Evolutionary conservation across 2,888 invertebrate species (phyloP).

Genomic region (Phengaris alcon): DNA sequence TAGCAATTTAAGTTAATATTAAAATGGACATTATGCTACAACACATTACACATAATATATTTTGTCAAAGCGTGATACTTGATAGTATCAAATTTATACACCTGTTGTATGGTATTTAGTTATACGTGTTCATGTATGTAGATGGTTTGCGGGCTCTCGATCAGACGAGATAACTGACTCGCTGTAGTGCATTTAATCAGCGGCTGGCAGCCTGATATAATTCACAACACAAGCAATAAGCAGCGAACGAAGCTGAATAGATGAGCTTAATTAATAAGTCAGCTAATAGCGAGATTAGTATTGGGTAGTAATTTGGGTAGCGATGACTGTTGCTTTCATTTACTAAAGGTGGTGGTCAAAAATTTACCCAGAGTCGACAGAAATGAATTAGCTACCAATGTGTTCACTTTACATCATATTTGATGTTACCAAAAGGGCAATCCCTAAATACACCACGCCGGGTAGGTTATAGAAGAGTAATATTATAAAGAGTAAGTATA

Average conservation of each 20-base stretch:
- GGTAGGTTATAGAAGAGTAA: too few relatives aligned
- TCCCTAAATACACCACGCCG: too few relatives aligned
- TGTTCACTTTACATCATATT: too few relatives aligned
- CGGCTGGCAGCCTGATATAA: conserved; percentile 2
- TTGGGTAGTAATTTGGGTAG: neutral
- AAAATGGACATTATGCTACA: too few relatives aligned
- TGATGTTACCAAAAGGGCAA: too few relatives aligned
- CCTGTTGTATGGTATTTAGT: neutral
- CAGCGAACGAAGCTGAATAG: neutral
- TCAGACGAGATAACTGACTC: conserved; percentile 17
- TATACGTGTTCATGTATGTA: conserved; percentile 1
- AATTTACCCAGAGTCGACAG: too few relatives aligned
- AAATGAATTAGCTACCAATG: too few relatives aligned
- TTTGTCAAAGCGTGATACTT: neutral
- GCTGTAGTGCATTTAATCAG: conserved; percentile 27
- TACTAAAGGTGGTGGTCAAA: neutral
- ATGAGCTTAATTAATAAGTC: conserved; percentile 13
- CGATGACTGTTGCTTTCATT: neutral
- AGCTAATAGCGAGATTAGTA: neutral
- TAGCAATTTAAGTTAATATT: too few relatives aligned
- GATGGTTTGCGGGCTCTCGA: conserved; percentile 16
- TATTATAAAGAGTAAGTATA: too few relatives aligned
- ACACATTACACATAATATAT: too few relatives aligned
- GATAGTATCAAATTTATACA: neutral
- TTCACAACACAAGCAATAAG: conserved; percentile 9